A percentile compares a stretch with the other conserved stretches of the same genome.
phyloP scores from a whole-genome alignment of 2,888 invertebrate species.

The Phengaris arion region DNA sequence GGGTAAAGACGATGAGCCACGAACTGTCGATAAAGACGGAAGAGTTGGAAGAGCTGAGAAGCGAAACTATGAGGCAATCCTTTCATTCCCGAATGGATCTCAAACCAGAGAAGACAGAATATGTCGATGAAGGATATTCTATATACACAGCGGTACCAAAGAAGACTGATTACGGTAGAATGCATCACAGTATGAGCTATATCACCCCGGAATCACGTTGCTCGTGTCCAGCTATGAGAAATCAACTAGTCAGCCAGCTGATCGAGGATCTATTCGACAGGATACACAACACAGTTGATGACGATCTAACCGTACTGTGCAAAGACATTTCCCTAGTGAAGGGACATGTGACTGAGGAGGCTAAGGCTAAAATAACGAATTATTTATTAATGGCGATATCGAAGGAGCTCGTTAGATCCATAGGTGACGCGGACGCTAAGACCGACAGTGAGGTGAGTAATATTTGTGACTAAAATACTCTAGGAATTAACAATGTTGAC shows the following conservation, averaged over 20 bases:
- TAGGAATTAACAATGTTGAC: conserved; percentile 42
- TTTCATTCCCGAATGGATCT: conserved; percentile 69
- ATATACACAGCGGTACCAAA: conserved; percentile 73
- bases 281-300: conserved; percentile 66
- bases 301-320: conserved; percentile 65
- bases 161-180: conserved; percentile 69
- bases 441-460: conserved; percentile 74
- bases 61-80: conserved; percentile 67
- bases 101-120: conserved; percentile 70
- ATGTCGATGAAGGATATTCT: conserved; percentile 71
- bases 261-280: conserved; percentile 73
- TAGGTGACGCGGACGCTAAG: conserved; percentile 75
- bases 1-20: conserved; percentile 78
- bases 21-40: conserved; percentile 79
- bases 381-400: conserved; percentile 76
- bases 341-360: conserved; percentile 61
- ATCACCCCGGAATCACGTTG: conserved; percentile 66
- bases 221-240: conserved; percentile 71
- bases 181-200: conserved; percentile 75
- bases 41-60: conserved; percentile 71
- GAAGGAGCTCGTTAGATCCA: conserved; percentile 74
- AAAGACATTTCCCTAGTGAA: conserved; percentile 58
- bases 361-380: conserved; percentile 75
- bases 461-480: conserved; percentile 59
- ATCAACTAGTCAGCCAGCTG: conserved; percentile 70